Evolutionary conservation across 2,797 vertebrate genomes (phyloP).

Genomic region (Aselliscus stoliczkanus): DNA sequence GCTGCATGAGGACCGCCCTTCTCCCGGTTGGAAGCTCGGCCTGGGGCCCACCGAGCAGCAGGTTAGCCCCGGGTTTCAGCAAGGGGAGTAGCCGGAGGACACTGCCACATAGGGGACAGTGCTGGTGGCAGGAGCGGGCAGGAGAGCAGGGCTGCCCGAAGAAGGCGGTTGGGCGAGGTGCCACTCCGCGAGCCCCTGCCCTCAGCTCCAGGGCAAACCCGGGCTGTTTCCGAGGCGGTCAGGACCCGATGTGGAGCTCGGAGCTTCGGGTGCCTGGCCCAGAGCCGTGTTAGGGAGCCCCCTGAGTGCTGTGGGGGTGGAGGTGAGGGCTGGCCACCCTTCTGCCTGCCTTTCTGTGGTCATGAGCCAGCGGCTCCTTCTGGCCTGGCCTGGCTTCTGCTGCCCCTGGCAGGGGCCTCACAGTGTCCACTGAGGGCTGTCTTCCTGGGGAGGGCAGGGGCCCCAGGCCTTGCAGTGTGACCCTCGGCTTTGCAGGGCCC

Average conservation of each 20-base stretch:
- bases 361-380: neutral
- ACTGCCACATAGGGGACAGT: fast-evolving
- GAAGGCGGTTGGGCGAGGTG: neutral
- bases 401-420: neutral
- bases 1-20: fast-evolving
- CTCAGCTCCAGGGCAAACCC: fast-evolving
- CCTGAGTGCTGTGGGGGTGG: fast-evolving
- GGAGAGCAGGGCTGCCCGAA: neutral
- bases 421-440: neutral
- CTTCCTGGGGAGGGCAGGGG: neutral
- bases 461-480: too few species aligned
- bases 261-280: fast-evolving
- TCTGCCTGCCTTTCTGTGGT: fast-evolving
- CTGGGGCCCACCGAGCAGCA: neutral
- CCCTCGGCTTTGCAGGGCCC: neutral
- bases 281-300: fast-evolving
- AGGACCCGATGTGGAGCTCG: fast-evolving
- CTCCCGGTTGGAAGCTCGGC: fast-evolving
- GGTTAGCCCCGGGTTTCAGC: neutral
- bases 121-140: neutral
- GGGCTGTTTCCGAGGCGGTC: neutral
- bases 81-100: neutral
- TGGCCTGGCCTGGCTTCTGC: neutral
- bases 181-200: neutral
- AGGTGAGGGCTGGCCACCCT: neutral